phyloP scores from a whole-genome alignment of 1,140 invertebrate genomes.

The Drosophila pachea region DNA sequence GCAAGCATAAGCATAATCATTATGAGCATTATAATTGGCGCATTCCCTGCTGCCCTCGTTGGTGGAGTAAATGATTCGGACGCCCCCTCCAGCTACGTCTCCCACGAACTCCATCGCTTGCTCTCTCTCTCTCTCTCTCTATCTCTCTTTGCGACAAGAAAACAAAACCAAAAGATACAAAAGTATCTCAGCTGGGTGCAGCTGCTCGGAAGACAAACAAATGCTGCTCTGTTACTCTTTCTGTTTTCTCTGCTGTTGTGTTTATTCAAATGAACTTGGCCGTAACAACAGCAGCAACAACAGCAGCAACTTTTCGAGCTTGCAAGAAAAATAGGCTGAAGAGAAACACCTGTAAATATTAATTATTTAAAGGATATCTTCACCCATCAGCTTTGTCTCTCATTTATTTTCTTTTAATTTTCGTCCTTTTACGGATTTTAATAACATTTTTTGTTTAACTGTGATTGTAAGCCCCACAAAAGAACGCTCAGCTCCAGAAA shows the following conservation, averaged over 20 bases:
- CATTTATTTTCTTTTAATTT: background rate
- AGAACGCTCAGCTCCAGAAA: too few relatives aligned
- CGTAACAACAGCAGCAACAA: conserved; percentile 20
- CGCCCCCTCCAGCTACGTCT: too few relatives aligned
- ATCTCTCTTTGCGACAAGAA: too few relatives aligned
- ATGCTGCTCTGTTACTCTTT: conserved; percentile 20
- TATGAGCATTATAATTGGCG: conserved; percentile 61
- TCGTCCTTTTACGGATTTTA: background rate
- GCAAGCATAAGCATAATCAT: conserved; percentile 28
- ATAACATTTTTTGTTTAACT: too few relatives aligned
- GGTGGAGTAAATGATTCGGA: conserved; percentile 53
- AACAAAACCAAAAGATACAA: conserved; percentile 38
- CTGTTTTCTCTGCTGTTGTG: background rate
- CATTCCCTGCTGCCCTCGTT: conserved; percentile 36
- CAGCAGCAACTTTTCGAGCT: background rate
- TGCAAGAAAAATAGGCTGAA: conserved; percentile 33
- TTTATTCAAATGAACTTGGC: conserved; percentile 39
- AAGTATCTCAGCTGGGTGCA: conserved; percentile 34
- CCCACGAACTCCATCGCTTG: background rate
- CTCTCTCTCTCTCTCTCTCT: conserved; percentile 1
- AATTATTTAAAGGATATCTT: conserved; percentile 8
- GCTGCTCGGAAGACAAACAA: conserved; percentile 25
- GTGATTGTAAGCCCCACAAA: too few relatives aligned
- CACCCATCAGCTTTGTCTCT: background rate
- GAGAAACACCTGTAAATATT: conserved; percentile 23